These are phyloP conservation scores for Enteromius paludinosus DNA, from an alignment of 2,797 vertebrate species.

Conservation along the genomic window DNA sequence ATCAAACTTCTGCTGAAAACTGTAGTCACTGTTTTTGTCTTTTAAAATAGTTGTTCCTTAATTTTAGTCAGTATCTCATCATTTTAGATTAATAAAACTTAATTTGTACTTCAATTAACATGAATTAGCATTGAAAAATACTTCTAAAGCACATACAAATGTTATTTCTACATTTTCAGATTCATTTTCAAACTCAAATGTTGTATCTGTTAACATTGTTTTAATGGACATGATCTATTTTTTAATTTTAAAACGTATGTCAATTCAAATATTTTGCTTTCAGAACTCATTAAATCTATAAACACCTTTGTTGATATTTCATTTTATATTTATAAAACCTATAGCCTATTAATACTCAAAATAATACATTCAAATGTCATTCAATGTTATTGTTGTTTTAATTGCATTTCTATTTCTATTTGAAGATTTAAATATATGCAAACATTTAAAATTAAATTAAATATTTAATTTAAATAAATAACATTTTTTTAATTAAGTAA, in stretches of 20 bases:
- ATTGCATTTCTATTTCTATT: background rate
- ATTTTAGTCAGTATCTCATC: background rate
- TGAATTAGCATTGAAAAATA: background rate
- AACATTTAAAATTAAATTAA: too few species aligned
- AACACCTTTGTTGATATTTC: background rate
- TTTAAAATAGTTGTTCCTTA: background rate
- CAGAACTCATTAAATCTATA: background rate
- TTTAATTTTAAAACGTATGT: background rate
- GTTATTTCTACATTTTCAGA: background rate
- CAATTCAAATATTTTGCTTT: background rate
- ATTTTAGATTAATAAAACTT: background rate
- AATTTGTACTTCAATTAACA: background rate
- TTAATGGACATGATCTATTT: too few species aligned
- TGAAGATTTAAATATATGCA: background rate
- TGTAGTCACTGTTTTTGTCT: background rate
- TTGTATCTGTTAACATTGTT: too few species aligned
- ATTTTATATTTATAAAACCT: background rate
- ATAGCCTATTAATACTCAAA: background rate
- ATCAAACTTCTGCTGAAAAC: background rate
- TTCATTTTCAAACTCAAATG: background rate
- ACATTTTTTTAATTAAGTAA: too few species aligned
- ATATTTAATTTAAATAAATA: too few species aligned
- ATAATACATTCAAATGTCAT: background rate
- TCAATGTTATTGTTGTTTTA: background rate
- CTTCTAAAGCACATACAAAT: background rate